These are phyloP conservation scores for Sycophaga agraensis DNA, from an alignment of 1,140 invertebrate species.

Conservation along the genomic window DNA sequence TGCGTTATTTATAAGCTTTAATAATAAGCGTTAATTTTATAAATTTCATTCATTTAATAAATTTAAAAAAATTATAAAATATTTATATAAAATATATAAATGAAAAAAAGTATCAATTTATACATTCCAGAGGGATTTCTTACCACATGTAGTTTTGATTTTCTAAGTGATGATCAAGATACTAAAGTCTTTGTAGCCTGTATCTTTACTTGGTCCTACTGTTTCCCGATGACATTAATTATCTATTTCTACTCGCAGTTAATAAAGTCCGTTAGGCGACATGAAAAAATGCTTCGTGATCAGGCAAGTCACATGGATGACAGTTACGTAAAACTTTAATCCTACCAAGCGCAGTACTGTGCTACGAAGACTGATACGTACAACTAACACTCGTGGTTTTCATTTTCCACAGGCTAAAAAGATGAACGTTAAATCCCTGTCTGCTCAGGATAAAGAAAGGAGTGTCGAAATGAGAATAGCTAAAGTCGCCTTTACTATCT, in stretches of 20 bases:
- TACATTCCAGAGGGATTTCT: constrained; percentile 69
- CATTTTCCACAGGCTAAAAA: constrained; percentile 49
- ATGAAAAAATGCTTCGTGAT: constrained; percentile 76
- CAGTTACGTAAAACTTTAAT: background rate
- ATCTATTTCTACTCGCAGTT: constrained; percentile 71
- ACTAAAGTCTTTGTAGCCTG: constrained; percentile 68
- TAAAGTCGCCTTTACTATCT: constrained; percentile 76
- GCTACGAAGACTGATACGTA: too few species aligned
- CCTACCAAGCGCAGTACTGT: background rate
- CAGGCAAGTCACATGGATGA: constrained; percentile 48
- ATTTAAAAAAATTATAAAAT: too few species aligned
- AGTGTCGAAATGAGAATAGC: constrained; percentile 74
- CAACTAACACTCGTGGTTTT: too few species aligned
- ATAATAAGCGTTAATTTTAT: too few species aligned
- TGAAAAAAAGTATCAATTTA: too few species aligned
- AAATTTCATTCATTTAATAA: too few species aligned
- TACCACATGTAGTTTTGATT: constrained; percentile 76
- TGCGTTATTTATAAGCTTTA: too few species aligned
- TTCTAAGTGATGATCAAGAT: constrained; percentile 68
- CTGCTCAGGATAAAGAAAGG: constrained; percentile 68
- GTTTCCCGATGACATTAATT: constrained; percentile 68
- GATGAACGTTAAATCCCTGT: constrained; percentile 78
- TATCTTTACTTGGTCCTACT: constrained; percentile 73
- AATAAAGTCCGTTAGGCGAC: constrained; percentile 69
- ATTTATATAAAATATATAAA: too few species aligned